Conservation (phyloP, 2,888 invertebrate species). For the Brachynemurus nebulosus region DNA sequence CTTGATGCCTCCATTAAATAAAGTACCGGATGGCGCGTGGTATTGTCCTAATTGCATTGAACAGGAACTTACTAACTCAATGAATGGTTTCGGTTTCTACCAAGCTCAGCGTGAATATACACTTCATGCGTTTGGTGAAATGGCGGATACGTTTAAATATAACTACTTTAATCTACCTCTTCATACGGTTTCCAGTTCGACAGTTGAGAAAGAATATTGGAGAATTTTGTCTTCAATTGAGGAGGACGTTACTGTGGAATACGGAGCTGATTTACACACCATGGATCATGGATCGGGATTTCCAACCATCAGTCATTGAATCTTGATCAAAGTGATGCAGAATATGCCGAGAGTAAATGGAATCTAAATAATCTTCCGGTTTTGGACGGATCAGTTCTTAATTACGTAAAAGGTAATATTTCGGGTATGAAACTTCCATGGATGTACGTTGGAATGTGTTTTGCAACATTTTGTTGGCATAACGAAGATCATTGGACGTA, state of each 20-base stretch:
- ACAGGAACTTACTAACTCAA: constrained; percentile 37
- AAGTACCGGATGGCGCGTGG: constrained; percentile 62
- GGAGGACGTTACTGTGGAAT: constrained; percentile 61
- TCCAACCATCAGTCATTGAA: constrained; percentile 50
- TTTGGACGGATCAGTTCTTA: constrained; percentile 51
- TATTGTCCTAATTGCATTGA: constrained; percentile 37
- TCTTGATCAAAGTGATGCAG: constrained; percentile 32
- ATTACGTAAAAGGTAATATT: constrained; percentile 61
- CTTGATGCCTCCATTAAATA: constrained; percentile 50
- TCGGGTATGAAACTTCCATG: constrained; percentile 63
- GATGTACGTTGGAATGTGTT: constrained; percentile 80
- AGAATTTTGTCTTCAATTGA: constrained; percentile 55
- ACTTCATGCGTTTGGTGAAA: constrained; percentile 59
- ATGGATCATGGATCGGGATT: constrained; percentile 66
- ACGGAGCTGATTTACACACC: constrained; percentile 66
- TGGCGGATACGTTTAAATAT: constrained; percentile 65
- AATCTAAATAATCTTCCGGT: constrained; percentile 67
- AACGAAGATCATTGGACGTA: constrained; percentile 78
- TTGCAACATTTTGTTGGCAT: constrained; percentile 73
- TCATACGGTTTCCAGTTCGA: constrained; percentile 42
- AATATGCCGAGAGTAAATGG: constrained; percentile 56
- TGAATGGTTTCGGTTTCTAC: constrained; percentile 62
- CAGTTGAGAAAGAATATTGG: constrained; percentile 67
- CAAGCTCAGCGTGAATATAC: constrained; percentile 58
- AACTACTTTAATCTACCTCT: constrained; percentile 60